Conservation (phyloP, 1,140 invertebrate species). For the Littorina saxatilis region DNA sequence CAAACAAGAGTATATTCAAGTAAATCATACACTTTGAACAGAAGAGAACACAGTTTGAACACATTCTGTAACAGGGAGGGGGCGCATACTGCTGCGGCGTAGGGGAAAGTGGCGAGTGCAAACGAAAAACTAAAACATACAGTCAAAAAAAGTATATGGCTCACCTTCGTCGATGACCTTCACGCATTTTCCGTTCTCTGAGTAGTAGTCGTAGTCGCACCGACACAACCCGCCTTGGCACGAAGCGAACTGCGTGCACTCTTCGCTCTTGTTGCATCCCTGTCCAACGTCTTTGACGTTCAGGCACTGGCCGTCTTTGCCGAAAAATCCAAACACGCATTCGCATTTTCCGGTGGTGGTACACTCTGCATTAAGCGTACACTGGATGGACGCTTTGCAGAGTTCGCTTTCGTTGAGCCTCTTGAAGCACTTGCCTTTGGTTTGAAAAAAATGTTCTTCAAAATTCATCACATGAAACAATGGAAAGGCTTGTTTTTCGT, state of each 20-base stretch:
- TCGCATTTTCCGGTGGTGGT: slow-evolving; percentile 7
- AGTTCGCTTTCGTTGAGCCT: slow-evolving; percentile 30
- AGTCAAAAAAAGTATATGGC: no score
- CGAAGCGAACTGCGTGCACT: slow-evolving; percentile 32
- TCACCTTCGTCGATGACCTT: slow-evolving; percentile 22
- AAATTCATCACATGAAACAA: no score
- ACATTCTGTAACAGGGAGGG: no score
- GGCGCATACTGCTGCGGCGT: no score
- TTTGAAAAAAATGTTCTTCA: not conserved
- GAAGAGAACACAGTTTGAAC: no score
- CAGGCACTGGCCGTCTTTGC: slow-evolving; percentile 1
- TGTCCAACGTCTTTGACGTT: slow-evolving; percentile 7
- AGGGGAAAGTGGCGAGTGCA: no score
- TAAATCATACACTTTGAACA: no score
- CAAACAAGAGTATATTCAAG: no score
- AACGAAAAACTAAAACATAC: no score
- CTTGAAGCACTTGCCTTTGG: slow-evolving; percentile 14
- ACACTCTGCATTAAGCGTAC: slow-evolving; percentile 38
- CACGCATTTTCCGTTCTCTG: slow-evolving; percentile 27
- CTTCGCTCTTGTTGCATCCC: slow-evolving; percentile 14
- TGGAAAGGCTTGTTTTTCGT: no score
- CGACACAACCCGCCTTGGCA: slow-evolving; percentile 6
- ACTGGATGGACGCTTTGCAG: slow-evolving; percentile 42
- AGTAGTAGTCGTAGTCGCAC: slow-evolving; percentile 38
- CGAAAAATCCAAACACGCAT: slow-evolving; percentile 33